phyloP scores from a whole-genome alignment of 2,888 invertebrate species.

The Drosophila rellima region DNA sequence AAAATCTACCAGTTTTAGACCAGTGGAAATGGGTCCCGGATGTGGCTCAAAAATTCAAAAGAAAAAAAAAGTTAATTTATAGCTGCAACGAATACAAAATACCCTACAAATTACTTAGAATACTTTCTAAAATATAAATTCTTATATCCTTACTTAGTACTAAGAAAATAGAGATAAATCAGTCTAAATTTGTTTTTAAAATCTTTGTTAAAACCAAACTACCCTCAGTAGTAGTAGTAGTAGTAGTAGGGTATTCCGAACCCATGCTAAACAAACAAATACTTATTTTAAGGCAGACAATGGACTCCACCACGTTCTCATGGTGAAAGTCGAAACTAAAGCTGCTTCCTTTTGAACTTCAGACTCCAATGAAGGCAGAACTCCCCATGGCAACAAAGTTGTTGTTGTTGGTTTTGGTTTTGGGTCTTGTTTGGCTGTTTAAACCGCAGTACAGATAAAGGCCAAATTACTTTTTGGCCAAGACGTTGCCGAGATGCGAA shows the following conservation, averaged over 20 bases:
- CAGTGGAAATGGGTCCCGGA: conserved; percentile 70
- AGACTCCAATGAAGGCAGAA: conserved; percentile 17
- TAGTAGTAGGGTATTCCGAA: background rate
- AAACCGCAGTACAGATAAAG: conserved; percentile 79
- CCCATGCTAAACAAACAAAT: conserved; percentile 28
- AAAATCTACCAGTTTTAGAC: conserved; percentile 51
- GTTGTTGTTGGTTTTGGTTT: conserved; percentile 24
- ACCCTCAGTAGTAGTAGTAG: background rate
- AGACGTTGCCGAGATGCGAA: conserved; percentile 66
- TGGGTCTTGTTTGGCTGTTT: conserved; percentile 65
- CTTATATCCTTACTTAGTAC: no score
- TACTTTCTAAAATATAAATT: no score
- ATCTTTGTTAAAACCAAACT: background rate
- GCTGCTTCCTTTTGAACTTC: conserved; percentile 14
- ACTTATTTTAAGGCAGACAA: conserved; percentile 33
- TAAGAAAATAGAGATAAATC: background rate
- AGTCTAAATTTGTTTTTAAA: background rate
- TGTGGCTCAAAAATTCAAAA: conserved; percentile 58
- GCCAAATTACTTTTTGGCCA: conserved; percentile 82
- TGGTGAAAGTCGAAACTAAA: background rate
- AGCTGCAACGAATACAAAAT: background rate
- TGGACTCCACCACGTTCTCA: conserved; percentile 6
- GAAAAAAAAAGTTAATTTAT: conserved; percentile 27
- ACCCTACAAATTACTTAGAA: conserved; percentile 31
- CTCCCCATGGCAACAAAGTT: conserved; percentile 33